A percentile compares a stretch with the other conserved stretches of the same genome.
These are phyloP conservation scores for Dipodomys stephensi DNA, from an alignment of 2,113 vertebrate genomes.

Conservation along the genomic window DNA sequence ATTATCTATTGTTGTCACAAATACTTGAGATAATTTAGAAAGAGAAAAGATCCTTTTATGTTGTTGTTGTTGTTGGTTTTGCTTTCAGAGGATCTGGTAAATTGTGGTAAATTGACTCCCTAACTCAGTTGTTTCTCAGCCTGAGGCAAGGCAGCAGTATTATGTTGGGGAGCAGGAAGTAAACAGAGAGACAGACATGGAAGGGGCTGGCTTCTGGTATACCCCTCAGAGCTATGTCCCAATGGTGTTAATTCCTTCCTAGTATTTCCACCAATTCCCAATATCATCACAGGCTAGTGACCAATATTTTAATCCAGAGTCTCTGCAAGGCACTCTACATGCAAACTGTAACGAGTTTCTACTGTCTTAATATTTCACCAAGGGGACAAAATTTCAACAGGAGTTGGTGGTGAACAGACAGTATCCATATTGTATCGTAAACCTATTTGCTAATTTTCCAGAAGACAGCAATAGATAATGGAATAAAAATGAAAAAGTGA, in stretches of 20 bases:
- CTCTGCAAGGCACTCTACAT: too few relatives aligned
- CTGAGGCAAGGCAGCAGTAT: not conserved
- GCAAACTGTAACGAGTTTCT: not conserved
- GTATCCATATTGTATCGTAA: not conserved
- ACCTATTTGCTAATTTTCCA: not conserved
- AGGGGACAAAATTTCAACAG: not conserved
- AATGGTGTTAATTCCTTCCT: not conserved
- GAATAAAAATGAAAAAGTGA: not conserved
- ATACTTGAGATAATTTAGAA: not conserved
- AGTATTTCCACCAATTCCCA: not conserved
- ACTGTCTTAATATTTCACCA: not conserved
- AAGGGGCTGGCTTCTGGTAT: not conserved
- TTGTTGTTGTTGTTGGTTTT: too few relatives aligned
- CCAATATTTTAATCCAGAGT: not conserved
- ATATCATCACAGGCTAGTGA: not conserved
- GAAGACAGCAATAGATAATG: not conserved
- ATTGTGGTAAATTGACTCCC: too few relatives aligned
- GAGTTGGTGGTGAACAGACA: not conserved
- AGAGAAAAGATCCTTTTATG: too few relatives aligned
- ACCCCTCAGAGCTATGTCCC: not conserved
- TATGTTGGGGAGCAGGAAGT: not conserved
- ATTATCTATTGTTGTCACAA: not conserved
- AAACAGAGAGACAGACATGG: not conserved
- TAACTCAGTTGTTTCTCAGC: too few relatives aligned
- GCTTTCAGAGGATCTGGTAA: too few relatives aligned